phyloP scores from a whole-genome alignment of 2,113 vertebrate species.

The Calyptomena viridis region DNA sequence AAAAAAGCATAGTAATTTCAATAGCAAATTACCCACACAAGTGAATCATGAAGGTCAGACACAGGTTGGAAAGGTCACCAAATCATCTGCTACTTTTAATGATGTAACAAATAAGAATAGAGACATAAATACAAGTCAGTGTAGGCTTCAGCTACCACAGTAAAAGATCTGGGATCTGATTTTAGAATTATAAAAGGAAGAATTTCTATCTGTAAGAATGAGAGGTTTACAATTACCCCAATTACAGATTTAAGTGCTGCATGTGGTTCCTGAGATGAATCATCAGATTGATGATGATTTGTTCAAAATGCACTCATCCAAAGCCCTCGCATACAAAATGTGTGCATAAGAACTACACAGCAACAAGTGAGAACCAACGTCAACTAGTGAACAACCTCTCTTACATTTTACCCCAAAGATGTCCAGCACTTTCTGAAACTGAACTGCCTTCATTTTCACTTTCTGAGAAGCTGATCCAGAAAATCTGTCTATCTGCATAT shows the following conservation, averaged over 20 bases:
- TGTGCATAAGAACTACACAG: background rate
- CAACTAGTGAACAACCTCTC: background rate
- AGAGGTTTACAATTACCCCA: constrained; percentile 37
- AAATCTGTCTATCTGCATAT: background rate
- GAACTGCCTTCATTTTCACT: background rate
- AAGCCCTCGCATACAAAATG: background rate
- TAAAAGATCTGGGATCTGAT: background rate
- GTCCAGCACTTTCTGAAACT: background rate
- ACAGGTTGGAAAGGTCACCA: constrained; percentile 45
- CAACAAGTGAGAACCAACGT: constrained; percentile 12
- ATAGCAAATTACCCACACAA: constrained; percentile 58
- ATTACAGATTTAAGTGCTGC: constrained; percentile 34
- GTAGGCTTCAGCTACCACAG: background rate
- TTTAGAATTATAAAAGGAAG: background rate
- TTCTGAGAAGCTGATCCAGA: background rate
- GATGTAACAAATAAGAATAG: background rate
- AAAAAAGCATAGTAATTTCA: constrained; percentile 53
- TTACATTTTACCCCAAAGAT: background rate
- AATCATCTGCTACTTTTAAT: constrained; percentile 39
- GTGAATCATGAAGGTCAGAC: constrained; percentile 64
- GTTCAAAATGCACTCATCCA: constrained; percentile 29
- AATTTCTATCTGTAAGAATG: constrained; percentile 34
- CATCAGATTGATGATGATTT: constrained; percentile 38
- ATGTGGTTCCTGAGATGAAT: constrained; percentile 36
- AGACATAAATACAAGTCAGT: background rate